A percentile compares a stretch with the other conserved stretches of the same genome.
Conservation (phyloP, 2,888 invertebrate species). For the Metalampra italica region DNA sequence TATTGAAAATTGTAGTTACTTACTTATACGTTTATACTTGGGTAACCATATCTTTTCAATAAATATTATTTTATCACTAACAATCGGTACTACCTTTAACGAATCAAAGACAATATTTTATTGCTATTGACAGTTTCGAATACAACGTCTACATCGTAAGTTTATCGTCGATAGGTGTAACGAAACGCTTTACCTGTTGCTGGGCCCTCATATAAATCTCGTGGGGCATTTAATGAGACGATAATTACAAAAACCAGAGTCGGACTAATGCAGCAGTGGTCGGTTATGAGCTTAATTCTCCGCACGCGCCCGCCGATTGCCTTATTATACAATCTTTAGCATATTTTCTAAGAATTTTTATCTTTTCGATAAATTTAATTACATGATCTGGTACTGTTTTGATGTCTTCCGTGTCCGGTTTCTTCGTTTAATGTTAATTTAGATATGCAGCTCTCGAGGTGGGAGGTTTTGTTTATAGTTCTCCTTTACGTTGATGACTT, state of each 20-base stretch:
- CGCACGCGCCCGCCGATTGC: slow-evolving; percentile 57
- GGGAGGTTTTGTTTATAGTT: slow-evolving; percentile 50
- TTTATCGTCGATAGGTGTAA: slow-evolving; percentile 37
- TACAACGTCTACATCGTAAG: slow-evolving; percentile 32
- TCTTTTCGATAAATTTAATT: slow-evolving; percentile 61
- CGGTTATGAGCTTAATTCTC: slow-evolving; percentile 43
- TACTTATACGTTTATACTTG: background rate
- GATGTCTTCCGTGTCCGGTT: slow-evolving; percentile 55
- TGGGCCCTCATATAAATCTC: slow-evolving; percentile 50
- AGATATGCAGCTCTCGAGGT: slow-evolving; percentile 43
- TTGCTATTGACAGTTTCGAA: slow-evolving; percentile 14
- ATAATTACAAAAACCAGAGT: slow-evolving; percentile 58
- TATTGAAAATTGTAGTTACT: background rate
- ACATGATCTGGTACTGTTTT: slow-evolving; percentile 52
- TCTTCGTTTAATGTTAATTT: slow-evolving; percentile 34
- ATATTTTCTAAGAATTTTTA: slow-evolving; percentile 53
- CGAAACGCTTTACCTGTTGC: slow-evolving; percentile 42
- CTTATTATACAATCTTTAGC: slow-evolving; percentile 62
- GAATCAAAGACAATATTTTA: slow-evolving; percentile 1
- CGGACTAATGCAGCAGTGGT: slow-evolving; percentile 31
- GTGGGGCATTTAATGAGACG: slow-evolving; percentile 52
- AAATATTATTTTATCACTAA: no score
- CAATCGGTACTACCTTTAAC: background rate
- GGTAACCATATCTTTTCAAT: background rate
- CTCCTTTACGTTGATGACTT: slow-evolving; percentile 32